Evolutionary conservation across 1,140 invertebrate genomes (phyloP), one percentile per base, ranked within the genome.

Genomic region (Trichomalopsis sarcophagae): DNA sequence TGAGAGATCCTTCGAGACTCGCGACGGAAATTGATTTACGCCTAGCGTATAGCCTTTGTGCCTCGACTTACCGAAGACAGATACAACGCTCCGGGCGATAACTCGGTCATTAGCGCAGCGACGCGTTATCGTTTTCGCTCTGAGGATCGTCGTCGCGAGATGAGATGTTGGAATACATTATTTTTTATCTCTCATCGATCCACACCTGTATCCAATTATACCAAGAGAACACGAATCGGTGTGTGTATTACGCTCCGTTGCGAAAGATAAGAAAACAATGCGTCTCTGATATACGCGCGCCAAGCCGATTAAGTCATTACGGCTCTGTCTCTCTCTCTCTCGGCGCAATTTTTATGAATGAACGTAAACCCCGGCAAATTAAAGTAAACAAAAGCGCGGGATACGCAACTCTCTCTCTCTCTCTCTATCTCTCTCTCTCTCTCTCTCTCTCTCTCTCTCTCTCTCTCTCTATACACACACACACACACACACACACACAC

Each of bases 21-120:
- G 17, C 55, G 23, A 50, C 68, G 82, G 82, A 84, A 84, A 84
- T 78, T 78, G 82, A 84, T 84, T 84, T 69, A 78, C 74, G 55
- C 55, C 81, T 50, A 30, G 44, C 36, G 4, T n/a, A 66, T 17
- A 21, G 33, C 23, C 47, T 75, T 82, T 75, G 44, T 82, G 68
- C 47, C 21, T 40, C 9, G 0, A 21, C 55, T 23, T 44, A 44
- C 40, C 9, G 40, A 5, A 1, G 40, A 27, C 40, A 44, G 40
- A 44, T 44, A 44, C 40, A 44, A 44, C 40, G 40, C 40, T 44
- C 7, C 40, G 27, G 10, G 23, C 17, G 21, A 62, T 62, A 62
- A 71, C 68, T 33, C 10, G 30, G 23, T 71, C 27, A 71, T 71
- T 71, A 71, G 27, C 4, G 30, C 68, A 23, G 27, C 9, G 68